Conservation (phyloP, 2,797 vertebrate genomes). For the Ara ararauna region DNA sequence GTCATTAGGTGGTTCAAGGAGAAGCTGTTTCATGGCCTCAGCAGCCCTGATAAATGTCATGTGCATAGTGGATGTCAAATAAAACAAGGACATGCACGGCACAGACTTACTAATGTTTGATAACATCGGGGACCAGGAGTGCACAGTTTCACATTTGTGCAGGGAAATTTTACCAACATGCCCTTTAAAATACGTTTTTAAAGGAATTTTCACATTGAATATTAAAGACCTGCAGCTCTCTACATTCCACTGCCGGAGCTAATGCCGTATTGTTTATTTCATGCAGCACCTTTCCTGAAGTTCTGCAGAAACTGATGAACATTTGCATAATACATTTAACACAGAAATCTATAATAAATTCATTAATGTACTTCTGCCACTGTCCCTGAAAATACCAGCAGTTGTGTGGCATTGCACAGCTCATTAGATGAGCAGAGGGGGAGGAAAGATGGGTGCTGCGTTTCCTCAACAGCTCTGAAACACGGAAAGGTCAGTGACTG, state of each 20-base stretch:
- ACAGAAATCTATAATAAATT: conserved; percentile 63
- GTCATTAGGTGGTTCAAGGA: conserved; percentile 5
- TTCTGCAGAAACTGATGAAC: conserved; percentile 65
- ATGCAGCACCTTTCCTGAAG: conserved; percentile 43
- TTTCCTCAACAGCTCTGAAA: background rate
- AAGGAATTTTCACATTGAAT: conserved; percentile 52
- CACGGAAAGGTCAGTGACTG: conserved; percentile 11
- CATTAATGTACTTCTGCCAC: conserved; percentile 53
- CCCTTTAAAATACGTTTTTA: conserved; percentile 43
- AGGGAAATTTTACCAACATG: conserved; percentile 50
- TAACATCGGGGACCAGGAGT: conserved; percentile 49
- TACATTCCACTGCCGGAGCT: background rate
- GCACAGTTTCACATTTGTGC: conserved; percentile 15
- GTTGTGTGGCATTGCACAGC: conserved; percentile 20
- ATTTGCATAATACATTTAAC: conserved; percentile 72
- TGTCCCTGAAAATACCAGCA: conserved; percentile 42
- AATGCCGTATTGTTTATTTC: conserved; percentile 23
- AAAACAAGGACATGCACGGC: background rate
- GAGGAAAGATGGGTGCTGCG: background rate
- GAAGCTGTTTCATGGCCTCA: background rate
- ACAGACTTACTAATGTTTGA: conserved; percentile 67
- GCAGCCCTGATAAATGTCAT: background rate
- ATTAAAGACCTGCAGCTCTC: conserved; percentile 51
- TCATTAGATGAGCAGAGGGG: conserved; percentile 32
- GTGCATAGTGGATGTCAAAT: background rate